Evolutionary conservation across 2,888 invertebrate genomes (phyloP).

Genomic region (Melipona beecheii): DNA sequence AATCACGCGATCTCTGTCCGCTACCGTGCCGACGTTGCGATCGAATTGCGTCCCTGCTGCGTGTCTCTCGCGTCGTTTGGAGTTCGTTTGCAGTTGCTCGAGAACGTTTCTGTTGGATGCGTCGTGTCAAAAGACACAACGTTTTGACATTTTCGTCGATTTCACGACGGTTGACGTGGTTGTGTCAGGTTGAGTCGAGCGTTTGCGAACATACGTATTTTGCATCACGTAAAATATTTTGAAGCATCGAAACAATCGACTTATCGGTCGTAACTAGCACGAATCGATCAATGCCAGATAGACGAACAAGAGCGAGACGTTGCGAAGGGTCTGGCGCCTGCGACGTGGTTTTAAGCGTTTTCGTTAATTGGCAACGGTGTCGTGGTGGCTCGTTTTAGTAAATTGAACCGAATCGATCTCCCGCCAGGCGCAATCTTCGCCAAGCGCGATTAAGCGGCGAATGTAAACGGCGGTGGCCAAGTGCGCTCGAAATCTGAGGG

Average conservation of each 20-base stretch:
- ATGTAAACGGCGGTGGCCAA: slow-evolving; percentile 1
- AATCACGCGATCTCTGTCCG: not conserved
- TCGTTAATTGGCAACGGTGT: slow-evolving; percentile 41
- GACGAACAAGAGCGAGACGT: not conserved
- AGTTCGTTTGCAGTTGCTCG: not conserved
- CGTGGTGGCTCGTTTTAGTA: slow-evolving; percentile 39
- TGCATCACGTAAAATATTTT: too few relatives aligned
- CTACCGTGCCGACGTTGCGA: not conserved
- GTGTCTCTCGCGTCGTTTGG: not conserved
- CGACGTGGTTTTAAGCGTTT: slow-evolving; percentile 4
- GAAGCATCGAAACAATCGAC: too few relatives aligned
- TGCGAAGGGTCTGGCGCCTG: not conserved
- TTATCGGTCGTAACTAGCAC: not conserved
- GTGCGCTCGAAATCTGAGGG: not conserved
- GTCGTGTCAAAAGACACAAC: too few relatives aligned
- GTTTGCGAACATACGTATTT: too few relatives aligned
- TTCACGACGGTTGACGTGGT: too few relatives aligned
- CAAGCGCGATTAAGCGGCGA: slow-evolving; percentile 35
- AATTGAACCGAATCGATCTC: slow-evolving; percentile 7
- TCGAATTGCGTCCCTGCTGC: not conserved
- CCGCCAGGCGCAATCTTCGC: slow-evolving; percentile 33
- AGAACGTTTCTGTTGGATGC: too few relatives aligned
- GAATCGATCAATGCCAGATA: not conserved
- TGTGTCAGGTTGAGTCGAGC: too few relatives aligned
- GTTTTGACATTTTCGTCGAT: too few relatives aligned